Base-by-base conservation (phyloP, 2,797 vertebrate genomes). In the Melanogrammus aeglefinus region DNA sequence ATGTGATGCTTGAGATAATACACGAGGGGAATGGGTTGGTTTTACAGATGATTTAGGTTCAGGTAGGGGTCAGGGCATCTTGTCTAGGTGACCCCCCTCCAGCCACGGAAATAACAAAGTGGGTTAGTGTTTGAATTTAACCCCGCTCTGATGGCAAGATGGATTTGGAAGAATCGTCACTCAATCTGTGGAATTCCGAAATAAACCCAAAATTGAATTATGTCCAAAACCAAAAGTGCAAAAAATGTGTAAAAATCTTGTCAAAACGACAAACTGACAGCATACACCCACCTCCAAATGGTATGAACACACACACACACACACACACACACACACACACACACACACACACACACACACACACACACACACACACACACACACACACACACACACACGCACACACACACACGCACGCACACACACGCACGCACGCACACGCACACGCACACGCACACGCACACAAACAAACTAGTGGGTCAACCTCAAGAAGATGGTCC, bases 371-470 rank as follows among this genome's bases (percentile, higher is more conserved):
- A 70, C 27, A 70, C 66, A 70, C 3, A 13, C n/a, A 70, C 66
- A 70, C 24, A 70, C 24, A 70, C 24, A 70, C 63, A 69, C 63
- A 69, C 63, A 27, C 63, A 69, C 63, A 66, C 57, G 24, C 57
- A n/a, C 63, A 66, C 63, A 66, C 63, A 66, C 63, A 66, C 63
- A 29, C 66, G 29, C 3, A 13, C n/a, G 29, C 66, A 70, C 24
- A 70, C 24, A 70, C 24, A 70, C 63, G n/a, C n/a, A n/a, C n/a
- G n/a, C n/a, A 27, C 24, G 27, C 66, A 70, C n/a, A 29, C 27
- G 5, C 7, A 24, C 24, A 24, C 24, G 13, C 27, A 70, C 47
- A 51, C 47, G 6, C 47, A 70, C 66, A 70, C n/a, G 6, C 24
- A 70, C 66, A 70, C 12, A 70, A 24, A 70, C 27, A 70, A 24